Base-by-base conservation (phyloP, 2,797 vertebrate species). In the Chelon labrosus region DNA sequence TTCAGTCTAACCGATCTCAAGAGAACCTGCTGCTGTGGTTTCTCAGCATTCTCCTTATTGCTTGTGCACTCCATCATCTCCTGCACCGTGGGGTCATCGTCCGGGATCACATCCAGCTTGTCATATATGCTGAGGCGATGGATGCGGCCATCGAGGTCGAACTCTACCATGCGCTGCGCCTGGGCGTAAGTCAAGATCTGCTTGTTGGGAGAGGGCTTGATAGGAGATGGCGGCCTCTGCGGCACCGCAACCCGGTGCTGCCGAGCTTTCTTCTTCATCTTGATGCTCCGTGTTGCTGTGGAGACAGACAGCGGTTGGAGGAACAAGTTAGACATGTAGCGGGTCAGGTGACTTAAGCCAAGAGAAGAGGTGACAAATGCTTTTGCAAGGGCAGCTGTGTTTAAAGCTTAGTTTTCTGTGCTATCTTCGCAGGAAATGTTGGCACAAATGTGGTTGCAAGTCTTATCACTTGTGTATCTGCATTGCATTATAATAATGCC, bases 101-200 rank as follows among this genome's bases (percentile, higher is more conserved):
- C 97, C 0, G 95, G 85, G 77, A 99, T 94, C 80, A 99, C 92
- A 39, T 97, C 97, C 77, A 99, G 88, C 85, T 95, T 95, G 90
- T 99, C 97, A 61, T 96, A 98, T 77, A 99, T 96, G 90, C 97
- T 98, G 92, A 99, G 95, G 58, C 97, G 93, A 39, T 99, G 97
- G 84, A 99, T 66, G 50, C 95, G 96, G 37, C 97, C 97, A 67
- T 99, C 97, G 1, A 99, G 94, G 85, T 99, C 97, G 68, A 99
- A 96, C 93, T 99, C 98, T 53, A 99, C 97, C 95, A 99, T 98
- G 79, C 96, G 97, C 80, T 99, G 98, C n/a, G 98, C 98, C 80
- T 99, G 97, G n/a, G 97, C 97, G 1, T 98, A 98, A 0, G 98
- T 99, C 88, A 99, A 86, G n/a, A 97, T 99, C 89, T 99, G 97